phyloP scores from a whole-genome alignment of 53 echinoderm and acorn worm genomes.

The Stichopus horrens region DNA sequence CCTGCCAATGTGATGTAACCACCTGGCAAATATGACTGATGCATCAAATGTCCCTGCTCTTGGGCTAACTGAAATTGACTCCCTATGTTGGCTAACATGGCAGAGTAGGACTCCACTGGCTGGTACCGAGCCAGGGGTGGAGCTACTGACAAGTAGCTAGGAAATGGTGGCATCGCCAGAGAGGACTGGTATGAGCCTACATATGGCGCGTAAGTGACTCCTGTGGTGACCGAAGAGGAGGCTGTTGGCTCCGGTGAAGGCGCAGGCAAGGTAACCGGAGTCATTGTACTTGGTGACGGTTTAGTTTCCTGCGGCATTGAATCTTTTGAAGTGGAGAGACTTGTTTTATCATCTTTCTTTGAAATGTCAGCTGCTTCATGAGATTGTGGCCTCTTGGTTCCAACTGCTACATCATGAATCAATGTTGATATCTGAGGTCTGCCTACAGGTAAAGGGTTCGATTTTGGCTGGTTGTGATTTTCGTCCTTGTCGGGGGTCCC shows the following conservation, averaged over 20 bases:
- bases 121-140: slow-evolving; percentile 50
- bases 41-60: slow-evolving; percentile 52
- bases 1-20: slow-evolving; percentile 59
- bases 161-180: slow-evolving; percentile 22
- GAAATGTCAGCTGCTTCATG: background rate
- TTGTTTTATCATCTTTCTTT: background rate
- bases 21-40: slow-evolving; percentile 57
- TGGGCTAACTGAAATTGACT: slow-evolving; percentile 87
- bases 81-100: slow-evolving; percentile 96
- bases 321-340: background rate
- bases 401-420: background rate
- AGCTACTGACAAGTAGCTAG: slow-evolving; percentile 25
- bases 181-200: slow-evolving; percentile 25
- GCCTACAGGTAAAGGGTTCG: background rate
- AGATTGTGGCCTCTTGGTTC: background rate
- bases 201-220: slow-evolving; percentile 34
- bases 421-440: background rate
- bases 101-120: slow-evolving; percentile 86
- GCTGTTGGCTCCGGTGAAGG: slow-evolving; percentile 8
- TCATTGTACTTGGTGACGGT: slow-evolving; percentile 3
- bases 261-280: slow-evolving; percentile 40
- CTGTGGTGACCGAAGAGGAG: background rate
- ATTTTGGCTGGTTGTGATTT: slow-evolving; percentile 11
- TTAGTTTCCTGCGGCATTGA: background rate
- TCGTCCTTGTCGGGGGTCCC: background rate